Evolutionary conservation across 2,888 invertebrate species (phyloP), one percentile per base, ranked within the genome.

Genomic region (Smittia sp.): DNA sequence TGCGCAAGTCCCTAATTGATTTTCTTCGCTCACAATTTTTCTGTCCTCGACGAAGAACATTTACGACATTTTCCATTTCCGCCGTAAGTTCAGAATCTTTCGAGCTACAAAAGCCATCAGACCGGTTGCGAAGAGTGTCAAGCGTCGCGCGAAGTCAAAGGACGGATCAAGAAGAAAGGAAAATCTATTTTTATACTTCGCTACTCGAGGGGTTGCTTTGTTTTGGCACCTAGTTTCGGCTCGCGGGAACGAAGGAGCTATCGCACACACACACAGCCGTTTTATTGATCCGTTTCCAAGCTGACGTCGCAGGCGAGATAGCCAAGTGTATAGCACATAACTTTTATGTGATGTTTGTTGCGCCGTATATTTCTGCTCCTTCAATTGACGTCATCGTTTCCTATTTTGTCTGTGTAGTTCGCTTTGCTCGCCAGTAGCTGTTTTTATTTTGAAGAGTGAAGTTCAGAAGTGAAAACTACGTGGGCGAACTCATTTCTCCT

Each of bases 331-430:
- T 58, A 72, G 58, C 32, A 62, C 54, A 39, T 69, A 41, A 69
- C 52, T 20, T 24, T 3, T 62, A 27, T 13, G 63, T 63, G 63
- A 63, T 72, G 72, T 72, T 72, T 72, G 73, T 73, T 73, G 73
- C 73, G 73, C 73, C 65, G 65, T 46, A 46, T 41, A 67, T 18
- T 15, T 69, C 69, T n/a, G 62, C 73, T 73, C 46, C 52, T 39
- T 73, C 58, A 9, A 73, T 73, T 73, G 73, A 73, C 73, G 73
- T 73, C 73, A 73, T 73, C 73, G 24, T 46, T 73, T 73, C 15
- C 25, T 39, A 9, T 22, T n/a, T n/a, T 15, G 38, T 66, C 4
- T 66, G 32, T 66, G 39, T 38, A 25, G 24, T 15, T 18, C 25
- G 22, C 66, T 66, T 15, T 27, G 4, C 27, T 20, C 13, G 9